Base-by-base conservation (phyloP, 2,797 vertebrate species). In the Lithobates pipiens region DNA sequence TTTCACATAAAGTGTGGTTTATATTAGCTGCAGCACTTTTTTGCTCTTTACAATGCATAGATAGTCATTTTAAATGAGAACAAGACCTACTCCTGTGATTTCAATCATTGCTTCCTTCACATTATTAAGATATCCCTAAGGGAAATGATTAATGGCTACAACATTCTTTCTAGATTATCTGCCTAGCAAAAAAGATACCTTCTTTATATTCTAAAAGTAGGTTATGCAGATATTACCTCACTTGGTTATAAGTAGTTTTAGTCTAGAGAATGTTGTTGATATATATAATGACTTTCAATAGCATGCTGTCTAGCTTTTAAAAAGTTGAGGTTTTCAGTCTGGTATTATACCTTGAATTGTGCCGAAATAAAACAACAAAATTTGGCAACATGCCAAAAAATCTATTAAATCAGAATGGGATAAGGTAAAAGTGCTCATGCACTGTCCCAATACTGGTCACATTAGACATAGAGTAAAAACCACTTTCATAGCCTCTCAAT, bases 61-160 rank as follows among this genome's bases (percentile, higher is more conserved):
- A 63, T 82, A 82, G 70, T 72, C 32, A 73, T 82, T 82, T 82
- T 82, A 82, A 82, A 73, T 82, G 80, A 82, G 80, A 82, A 82
- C 80, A 82, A 82, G 80, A 82, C 80, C 80, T 82, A 82, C 80
- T 82, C 70, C 80, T 82, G 80, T 82, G 80, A 82, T 82, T 82
- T 82, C 80, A 82, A 73, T 82, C 80, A 73, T 82, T 82, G 80
- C 63, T 82, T 71, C 80, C 80, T 73, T 82, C 80, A 74, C 70
- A 42, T 82, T 82, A 70, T 82, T 82, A 63, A 82, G 80, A 71
- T 74, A 74, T 73, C 70, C 80, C 73, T 74, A 82, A 82, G 54
- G 72, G 36, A 82, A 65, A 82, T 82, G 80, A 82, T 82, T 82
- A 82, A 82, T 82, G 80, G 61, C 80, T 73, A 54, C 70, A 61